Conservation (phyloP, 2,113 vertebrate species). For the Colistium nudipinnis region DNA sequence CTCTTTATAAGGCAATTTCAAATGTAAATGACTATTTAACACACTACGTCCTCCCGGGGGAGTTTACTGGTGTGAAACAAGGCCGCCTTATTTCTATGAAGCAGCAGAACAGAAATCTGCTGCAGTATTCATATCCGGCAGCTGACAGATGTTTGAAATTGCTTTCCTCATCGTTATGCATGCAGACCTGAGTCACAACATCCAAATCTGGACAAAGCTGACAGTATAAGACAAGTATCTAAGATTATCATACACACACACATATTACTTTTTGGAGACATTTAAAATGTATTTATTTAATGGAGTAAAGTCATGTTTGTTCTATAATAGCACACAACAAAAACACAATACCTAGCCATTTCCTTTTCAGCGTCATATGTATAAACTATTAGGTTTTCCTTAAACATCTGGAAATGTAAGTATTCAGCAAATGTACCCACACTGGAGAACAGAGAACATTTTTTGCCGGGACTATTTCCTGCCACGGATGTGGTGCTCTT, state of each 20-base stretch:
- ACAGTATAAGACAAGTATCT: not conserved
- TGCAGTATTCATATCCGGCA: no score
- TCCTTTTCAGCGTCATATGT: no score
- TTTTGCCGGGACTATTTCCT: not conserved
- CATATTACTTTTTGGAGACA: no score
- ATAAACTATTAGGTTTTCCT: no score
- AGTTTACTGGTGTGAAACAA: slow-evolving; percentile 58
- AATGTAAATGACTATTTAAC: slow-evolving; percentile 70
- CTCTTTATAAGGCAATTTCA: slow-evolving; percentile 60
- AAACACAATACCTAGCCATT: not conserved
- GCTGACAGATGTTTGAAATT: slow-evolving; percentile 33
- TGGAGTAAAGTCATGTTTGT: not conserved
- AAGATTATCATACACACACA: no score
- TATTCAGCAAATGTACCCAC: not conserved
- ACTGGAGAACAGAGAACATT: not conserved
- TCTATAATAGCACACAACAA: not conserved
- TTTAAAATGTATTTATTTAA: no score
- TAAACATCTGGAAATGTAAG: not conserved
- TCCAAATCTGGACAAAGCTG: slow-evolving; percentile 9
- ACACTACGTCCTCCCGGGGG: slow-evolving; percentile 31
- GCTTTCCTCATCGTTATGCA: slow-evolving; percentile 18
- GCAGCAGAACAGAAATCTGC: slow-evolving; percentile 48
- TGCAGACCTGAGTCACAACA: slow-evolving; percentile 21
- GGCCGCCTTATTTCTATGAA: slow-evolving; percentile 55
- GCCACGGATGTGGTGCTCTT: not conserved